Conservation (phyloP, 2,113 vertebrate genomes). For the Megaleporinus macrocephalus region DNA sequence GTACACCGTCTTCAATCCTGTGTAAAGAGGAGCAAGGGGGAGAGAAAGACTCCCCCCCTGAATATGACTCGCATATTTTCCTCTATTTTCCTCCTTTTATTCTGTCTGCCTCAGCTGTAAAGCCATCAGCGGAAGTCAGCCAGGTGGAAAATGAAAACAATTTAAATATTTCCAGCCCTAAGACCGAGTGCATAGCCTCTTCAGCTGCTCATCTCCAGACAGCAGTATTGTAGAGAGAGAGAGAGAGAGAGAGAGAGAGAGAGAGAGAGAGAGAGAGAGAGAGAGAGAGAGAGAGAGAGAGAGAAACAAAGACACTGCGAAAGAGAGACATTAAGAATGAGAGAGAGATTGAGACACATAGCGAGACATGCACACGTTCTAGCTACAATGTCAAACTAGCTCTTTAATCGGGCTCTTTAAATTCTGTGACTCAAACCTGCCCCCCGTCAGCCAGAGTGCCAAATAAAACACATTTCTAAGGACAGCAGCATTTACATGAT, state of each 20-base stretch:
- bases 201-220: background rate
- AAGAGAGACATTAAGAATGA: background rate
- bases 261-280: background rate
- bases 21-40: too few species aligned
- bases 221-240: background rate
- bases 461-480: too few species aligned
- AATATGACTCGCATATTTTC: background rate
- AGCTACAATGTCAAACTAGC: background rate
- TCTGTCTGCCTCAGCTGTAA: background rate
- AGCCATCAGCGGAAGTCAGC: conserved; percentile 6
- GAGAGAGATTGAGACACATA: background rate
- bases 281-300: background rate
- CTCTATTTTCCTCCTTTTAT: background rate
- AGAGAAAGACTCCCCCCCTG: background rate
- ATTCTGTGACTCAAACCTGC: too few species aligned
- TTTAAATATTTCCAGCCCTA: conserved; percentile 16
- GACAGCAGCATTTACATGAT: too few species aligned
- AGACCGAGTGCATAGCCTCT: background rate
- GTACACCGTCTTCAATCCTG: background rate
- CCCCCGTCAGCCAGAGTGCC: too few species aligned
- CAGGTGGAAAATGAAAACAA: conserved; percentile 27
- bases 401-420: too few species aligned
- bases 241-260: background rate
- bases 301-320: background rate
- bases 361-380: background rate